Conservation (phyloP, 2,113 vertebrate genomes). For the Dipodomys spectabilis region DNA sequence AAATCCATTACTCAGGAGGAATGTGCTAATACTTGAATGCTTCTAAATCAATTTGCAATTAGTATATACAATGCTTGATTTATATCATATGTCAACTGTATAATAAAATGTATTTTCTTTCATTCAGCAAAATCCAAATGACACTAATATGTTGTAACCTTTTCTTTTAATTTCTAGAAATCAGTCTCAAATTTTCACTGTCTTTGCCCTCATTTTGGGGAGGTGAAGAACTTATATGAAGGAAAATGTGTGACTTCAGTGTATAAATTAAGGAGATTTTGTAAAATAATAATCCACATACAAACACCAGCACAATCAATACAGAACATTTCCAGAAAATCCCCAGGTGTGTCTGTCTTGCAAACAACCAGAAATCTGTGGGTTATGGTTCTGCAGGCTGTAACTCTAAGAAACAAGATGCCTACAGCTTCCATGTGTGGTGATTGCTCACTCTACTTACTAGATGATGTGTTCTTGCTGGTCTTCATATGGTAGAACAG, state of each 20-base stretch:
- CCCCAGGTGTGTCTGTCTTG: not conserved
- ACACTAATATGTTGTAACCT: not conserved
- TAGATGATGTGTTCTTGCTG: not conserved
- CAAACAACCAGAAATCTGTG: not conserved
- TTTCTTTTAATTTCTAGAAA: slow-evolving; percentile 27
- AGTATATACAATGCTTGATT: slow-evolving; percentile 53
- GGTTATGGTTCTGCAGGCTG: not conserved
- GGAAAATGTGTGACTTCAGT: not conserved
- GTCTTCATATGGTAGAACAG: not conserved
- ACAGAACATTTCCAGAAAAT: not conserved
- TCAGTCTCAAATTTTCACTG: slow-evolving; percentile 39
- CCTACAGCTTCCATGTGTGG: not conserved
- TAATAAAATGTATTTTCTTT: slow-evolving; percentile 55
- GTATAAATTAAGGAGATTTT: slow-evolving; percentile 16
- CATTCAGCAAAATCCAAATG: not conserved
- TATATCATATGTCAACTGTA: slow-evolving; percentile 37
- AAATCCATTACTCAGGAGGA: slow-evolving; percentile 49
- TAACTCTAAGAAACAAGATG: not conserved
- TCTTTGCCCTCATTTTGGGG: not conserved
- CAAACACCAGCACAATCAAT: not conserved
- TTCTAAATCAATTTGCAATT: slow-evolving; percentile 62
- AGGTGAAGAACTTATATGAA: not conserved
- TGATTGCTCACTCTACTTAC: not conserved
- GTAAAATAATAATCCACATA: slow-evolving; percentile 15
- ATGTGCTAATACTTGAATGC: slow-evolving; percentile 23